Conservation (phyloP, 2,113 vertebrate species). For the Heloderma charlesbogerti region DNA sequence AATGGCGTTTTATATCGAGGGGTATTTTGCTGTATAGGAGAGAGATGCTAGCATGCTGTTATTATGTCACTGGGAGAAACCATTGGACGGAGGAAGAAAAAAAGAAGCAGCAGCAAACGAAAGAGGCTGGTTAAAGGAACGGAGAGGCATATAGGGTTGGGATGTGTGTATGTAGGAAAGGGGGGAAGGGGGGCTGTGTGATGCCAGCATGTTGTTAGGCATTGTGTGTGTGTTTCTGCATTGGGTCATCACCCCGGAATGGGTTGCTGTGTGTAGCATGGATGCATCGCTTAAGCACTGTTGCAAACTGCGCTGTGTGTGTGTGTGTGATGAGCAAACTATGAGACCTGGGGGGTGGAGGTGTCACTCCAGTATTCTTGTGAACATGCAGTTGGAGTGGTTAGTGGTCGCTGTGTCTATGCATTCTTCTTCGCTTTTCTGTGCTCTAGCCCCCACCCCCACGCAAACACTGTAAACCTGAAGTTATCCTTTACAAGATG, state of each 20-base stretch:
- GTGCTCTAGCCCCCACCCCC: neutral
- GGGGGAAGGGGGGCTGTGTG: conserved; percentile 6
- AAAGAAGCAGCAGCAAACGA: conserved; percentile 40
- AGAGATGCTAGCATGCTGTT: conserved; percentile 48
- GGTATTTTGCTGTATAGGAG: conserved; percentile 63
- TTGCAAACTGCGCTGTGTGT: neutral
- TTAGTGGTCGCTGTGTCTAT: neutral
- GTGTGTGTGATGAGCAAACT: neutral
- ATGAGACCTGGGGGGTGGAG: neutral
- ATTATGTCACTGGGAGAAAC: conserved; percentile 67
- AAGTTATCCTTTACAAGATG: neutral
- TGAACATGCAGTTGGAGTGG: neutral
- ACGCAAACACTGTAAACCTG: neutral
- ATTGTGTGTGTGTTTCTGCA: conserved; percentile 17
- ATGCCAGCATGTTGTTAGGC: conserved; percentile 15
- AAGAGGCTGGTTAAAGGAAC: conserved; percentile 47
- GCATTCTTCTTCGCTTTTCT: neutral
- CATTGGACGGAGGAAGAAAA: conserved; percentile 52
- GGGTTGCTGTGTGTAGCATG: conserved; percentile 31
- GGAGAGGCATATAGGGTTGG: conserved; percentile 34
- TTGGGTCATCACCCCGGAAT: neutral
- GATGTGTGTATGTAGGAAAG: conserved; percentile 27
- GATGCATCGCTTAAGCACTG: neutral
- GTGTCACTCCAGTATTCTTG: neutral
- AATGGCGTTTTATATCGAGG: conserved; percentile 64